These are phyloP conservation scores for Clistopyga incitator DNA, from an alignment of 2,888 invertebrate genomes.

Conservation along the genomic window DNA sequence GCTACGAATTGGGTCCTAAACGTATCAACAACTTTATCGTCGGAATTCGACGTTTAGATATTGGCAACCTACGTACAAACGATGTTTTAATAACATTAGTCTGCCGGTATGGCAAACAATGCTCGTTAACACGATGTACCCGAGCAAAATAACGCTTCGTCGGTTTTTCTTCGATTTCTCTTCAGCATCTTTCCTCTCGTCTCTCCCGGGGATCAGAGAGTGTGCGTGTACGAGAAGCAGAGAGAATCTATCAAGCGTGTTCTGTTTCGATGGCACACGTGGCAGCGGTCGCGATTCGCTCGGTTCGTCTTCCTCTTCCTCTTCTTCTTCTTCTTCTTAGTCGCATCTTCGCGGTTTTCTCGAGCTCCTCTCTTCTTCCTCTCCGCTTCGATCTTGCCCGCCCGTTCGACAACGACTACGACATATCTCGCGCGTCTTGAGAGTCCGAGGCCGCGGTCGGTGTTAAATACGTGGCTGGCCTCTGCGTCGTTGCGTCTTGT, in stretches of 20 bases:
- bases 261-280: slow-evolving; percentile 18
- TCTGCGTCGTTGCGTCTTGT: slow-evolving; percentile 78
- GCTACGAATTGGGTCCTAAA: slow-evolving; percentile 6
- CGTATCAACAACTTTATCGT: neutral
- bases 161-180: slow-evolving; percentile 37
- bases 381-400: slow-evolving; percentile 43
- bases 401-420: slow-evolving; percentile 64
- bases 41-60: neutral
- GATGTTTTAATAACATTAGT: neutral
- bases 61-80: neutral
- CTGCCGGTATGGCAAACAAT: slow-evolving; percentile 16
- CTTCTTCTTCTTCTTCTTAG: slow-evolving; percentile 53
- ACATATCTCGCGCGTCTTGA: slow-evolving; percentile 76
- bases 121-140: slow-evolving; percentile 50
- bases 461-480: slow-evolving; percentile 79
- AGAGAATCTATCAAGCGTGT: slow-evolving; percentile 42
- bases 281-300: slow-evolving; percentile 40
- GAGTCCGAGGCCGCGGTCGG: slow-evolving; percentile 73
- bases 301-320: slow-evolving; percentile 52
- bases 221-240: slow-evolving; percentile 3
- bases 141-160: slow-evolving; percentile 28
- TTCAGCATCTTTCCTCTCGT: slow-evolving; percentile 24
- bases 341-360: slow-evolving; percentile 47
- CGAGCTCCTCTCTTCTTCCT: slow-evolving; percentile 5
- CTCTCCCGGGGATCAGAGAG: slow-evolving; percentile 42